A percentile compares a stretch with the other conserved stretches of the same genome.
phyloP scores from a whole-genome alignment of 2,113 vertebrate species.

The Arizona elegans region DNA sequence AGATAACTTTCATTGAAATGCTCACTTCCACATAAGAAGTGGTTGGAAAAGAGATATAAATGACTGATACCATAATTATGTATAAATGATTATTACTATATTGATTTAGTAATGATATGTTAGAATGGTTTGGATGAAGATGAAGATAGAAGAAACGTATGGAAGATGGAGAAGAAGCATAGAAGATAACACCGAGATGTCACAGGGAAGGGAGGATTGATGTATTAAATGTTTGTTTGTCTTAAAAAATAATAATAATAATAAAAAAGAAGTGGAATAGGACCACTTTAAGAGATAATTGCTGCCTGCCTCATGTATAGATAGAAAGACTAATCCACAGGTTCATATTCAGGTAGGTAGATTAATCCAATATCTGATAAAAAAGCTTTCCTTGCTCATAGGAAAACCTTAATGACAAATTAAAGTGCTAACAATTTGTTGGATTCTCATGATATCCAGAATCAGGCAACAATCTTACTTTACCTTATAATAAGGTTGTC shows the following conservation, averaged over 20 bases:
- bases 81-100: too few species aligned
- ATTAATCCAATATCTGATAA: not conserved
- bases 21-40: not conserved
- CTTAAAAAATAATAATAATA: too few species aligned
- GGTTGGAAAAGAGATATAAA: too few species aligned
- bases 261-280: not conserved
- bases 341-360: not conserved
- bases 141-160: too few species aligned
- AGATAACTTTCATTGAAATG: not conserved
- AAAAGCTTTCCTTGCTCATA: not conserved
- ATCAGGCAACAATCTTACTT: not conserved
- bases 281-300: not conserved
- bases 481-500: not conserved
- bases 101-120: too few species aligned
- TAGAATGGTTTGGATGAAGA: too few species aligned
- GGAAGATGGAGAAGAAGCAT: too few species aligned
- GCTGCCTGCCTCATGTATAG: not conserved
- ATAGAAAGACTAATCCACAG: not conserved
- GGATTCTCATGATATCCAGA: not conserved
- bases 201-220: too few species aligned
- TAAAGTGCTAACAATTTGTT: not conserved
- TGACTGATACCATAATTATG: too few species aligned
- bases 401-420: not conserved
- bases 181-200: too few species aligned
- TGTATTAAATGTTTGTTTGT: too few species aligned